Conservation (phyloP, 2,888 invertebrate species). For the Meiosimyza decipiens region DNA sequence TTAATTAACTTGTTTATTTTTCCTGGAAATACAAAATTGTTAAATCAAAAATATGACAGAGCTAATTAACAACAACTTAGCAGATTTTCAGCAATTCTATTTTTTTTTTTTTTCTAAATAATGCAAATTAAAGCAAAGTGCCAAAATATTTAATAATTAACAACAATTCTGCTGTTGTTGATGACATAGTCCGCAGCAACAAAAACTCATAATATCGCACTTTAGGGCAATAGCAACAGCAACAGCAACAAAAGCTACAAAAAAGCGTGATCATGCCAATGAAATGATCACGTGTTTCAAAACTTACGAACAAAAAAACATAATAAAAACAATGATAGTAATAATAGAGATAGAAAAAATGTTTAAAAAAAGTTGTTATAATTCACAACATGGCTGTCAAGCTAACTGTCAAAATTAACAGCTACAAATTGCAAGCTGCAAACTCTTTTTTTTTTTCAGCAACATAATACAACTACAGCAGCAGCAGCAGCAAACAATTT, state of each 20-base stretch:
- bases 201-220: neutral
- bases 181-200: neutral
- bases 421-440: slow-evolving; percentile 10
- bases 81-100: too few relatives aligned
- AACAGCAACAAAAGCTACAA: neutral
- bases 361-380: neutral
- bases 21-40: too few relatives aligned
- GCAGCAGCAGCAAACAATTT: too few relatives aligned
- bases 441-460: too few relatives aligned
- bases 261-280: neutral
- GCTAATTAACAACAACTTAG: too few relatives aligned
- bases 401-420: slow-evolving; percentile 34
- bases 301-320: neutral
- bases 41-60: too few relatives aligned
- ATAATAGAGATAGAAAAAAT: neutral
- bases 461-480: too few relatives aligned
- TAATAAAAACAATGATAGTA: slow-evolving; percentile 16
- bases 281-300: too few relatives aligned
- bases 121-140: too few relatives aligned
- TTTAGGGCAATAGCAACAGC: neutral
- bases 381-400: slow-evolving; percentile 2
- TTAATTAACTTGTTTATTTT: too few relatives aligned
- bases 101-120: too few relatives aligned
- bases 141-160: too few relatives aligned
- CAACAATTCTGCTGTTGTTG: neutral